Conservation (phyloP, 2,113 vertebrate genomes). For the Gila orcuttii region DNA sequence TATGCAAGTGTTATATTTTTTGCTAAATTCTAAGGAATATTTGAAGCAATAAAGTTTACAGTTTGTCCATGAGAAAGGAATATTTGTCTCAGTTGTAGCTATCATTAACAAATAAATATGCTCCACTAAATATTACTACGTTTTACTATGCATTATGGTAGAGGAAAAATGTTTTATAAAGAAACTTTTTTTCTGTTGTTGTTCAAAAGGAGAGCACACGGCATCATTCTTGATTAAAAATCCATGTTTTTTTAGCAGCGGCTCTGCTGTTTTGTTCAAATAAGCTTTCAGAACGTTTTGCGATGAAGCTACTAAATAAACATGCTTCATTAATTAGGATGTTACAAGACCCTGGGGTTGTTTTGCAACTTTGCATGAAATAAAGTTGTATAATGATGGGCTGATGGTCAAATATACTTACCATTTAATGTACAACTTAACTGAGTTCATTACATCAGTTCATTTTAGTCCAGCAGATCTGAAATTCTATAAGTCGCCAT, state of each 20-base stretch:
- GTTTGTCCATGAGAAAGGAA: conserved; percentile 6
- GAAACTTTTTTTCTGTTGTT: conserved; percentile 27
- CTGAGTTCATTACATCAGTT: not conserved
- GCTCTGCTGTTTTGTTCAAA: not conserved
- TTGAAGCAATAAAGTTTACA: conserved; percentile 49
- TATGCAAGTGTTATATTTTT: conserved; percentile 35
- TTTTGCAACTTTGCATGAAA: not conserved
- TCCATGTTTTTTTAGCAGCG: not conserved
- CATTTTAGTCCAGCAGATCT: not conserved
- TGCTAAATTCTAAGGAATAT: conserved; percentile 46
- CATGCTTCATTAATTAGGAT: not conserved
- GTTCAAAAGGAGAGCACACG: conserved; percentile 24
- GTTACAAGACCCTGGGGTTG: not conserved
- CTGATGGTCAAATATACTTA: not conserved
- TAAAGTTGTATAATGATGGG: not conserved
- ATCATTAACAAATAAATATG: conserved; percentile 19
- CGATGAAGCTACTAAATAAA: not conserved
- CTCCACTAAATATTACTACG: not conserved
- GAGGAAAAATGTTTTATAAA: not conserved
- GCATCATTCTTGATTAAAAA: not conserved
- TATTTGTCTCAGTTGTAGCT: conserved; percentile 35
- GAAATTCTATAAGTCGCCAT: not conserved
- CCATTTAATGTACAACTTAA: not conserved
- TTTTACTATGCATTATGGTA: conserved; percentile 40
- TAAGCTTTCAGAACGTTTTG: not conserved